Percentiles rank a stretch among this genome's conserved stretches.
Conservation (phyloP, 1,140 invertebrate genomes). For the Achroia grisella region DNA sequence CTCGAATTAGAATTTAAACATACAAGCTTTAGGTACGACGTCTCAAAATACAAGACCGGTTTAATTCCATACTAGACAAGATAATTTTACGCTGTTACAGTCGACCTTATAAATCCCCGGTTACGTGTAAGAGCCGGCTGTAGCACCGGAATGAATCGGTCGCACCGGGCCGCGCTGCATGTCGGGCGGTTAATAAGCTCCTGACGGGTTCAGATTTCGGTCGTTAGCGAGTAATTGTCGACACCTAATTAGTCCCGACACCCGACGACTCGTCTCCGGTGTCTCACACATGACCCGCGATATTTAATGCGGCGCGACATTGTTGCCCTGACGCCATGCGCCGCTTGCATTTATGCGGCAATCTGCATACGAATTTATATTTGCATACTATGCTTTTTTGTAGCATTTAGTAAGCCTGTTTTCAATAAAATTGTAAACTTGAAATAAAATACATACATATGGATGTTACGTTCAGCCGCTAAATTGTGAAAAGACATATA, state of each 20-base stretch:
- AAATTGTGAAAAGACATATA: too few relatives aligned
- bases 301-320: constrained; percentile 6
- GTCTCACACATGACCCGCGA: constrained; percentile 11
- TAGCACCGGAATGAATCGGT: constrained; percentile 20
- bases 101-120: not conserved
- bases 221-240: constrained; percentile 66
- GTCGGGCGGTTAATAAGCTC: constrained; percentile 52
- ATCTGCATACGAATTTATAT: constrained; percentile 6
- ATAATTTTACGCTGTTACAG: not conserved
- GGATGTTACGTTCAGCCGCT: too few relatives aligned
- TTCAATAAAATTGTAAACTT: too few relatives aligned
- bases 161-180: constrained; percentile 18
- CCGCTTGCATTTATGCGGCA: constrained; percentile 4
- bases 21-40: too few relatives aligned
- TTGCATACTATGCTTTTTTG: too few relatives aligned
- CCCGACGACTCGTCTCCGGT: constrained; percentile 32
- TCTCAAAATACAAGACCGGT: too few relatives aligned
- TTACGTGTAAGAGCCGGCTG: not conserved
- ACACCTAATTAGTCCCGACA: constrained; percentile 56
- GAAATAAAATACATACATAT: too few relatives aligned
- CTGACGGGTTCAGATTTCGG: constrained; percentile 48
- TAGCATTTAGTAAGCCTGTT: too few relatives aligned
- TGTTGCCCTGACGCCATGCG: constrained; percentile 13
- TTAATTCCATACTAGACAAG: too few relatives aligned
- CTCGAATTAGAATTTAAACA: too few relatives aligned